A percentile compares a stretch with the other conserved stretches of the same genome.
Conservation (phyloP, 2,888 invertebrate species). For the Andrena dorsata region DNA sequence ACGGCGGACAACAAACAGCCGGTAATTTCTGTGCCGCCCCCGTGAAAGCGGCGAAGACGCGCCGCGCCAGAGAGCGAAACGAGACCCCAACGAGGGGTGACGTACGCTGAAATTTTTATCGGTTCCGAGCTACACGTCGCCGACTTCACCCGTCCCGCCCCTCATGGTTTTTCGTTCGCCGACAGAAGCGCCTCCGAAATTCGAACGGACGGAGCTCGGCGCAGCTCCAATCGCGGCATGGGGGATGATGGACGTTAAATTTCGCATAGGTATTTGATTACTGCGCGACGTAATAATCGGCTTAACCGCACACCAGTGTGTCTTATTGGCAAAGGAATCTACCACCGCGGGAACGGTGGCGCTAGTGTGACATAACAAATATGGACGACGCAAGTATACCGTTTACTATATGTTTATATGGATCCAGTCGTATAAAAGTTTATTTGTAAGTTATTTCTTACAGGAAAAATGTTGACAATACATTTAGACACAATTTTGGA, state of each 20-base stretch:
- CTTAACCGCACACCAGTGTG: no score
- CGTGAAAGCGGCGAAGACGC: slow-evolving; percentile 31
- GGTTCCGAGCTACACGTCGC: slow-evolving; percentile 11
- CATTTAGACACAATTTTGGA: no score
- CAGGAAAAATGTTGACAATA: no score
- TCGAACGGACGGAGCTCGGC: neutral
- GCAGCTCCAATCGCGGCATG: neutral
- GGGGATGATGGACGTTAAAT: neutral
- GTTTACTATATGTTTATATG: no score
- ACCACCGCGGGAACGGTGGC: no score
- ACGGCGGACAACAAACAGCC: slow-evolving; percentile 55
- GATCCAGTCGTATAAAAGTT: no score
- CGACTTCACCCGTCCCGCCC: slow-evolving; percentile 7
- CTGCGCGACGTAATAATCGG: neutral
- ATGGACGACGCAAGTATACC: no score
- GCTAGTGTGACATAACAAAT: no score
- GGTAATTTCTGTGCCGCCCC: slow-evolving; percentile 57
- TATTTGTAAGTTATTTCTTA: no score
- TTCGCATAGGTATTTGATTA: neutral
- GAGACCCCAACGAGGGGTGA: slow-evolving; percentile 52
- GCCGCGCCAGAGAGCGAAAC: slow-evolving; percentile 28
- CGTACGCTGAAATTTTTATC: slow-evolving; percentile 64
- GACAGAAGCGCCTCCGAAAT: neutral
- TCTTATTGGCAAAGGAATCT: no score
- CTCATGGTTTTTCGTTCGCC: neutral